Percentiles rank a stretch among this genome's conserved stretches.
These are phyloP conservation scores for Scolanthus callimorphus DNA, from an alignment of 92 coral and sea anemone genomes.

Conservation along the genomic window DNA sequence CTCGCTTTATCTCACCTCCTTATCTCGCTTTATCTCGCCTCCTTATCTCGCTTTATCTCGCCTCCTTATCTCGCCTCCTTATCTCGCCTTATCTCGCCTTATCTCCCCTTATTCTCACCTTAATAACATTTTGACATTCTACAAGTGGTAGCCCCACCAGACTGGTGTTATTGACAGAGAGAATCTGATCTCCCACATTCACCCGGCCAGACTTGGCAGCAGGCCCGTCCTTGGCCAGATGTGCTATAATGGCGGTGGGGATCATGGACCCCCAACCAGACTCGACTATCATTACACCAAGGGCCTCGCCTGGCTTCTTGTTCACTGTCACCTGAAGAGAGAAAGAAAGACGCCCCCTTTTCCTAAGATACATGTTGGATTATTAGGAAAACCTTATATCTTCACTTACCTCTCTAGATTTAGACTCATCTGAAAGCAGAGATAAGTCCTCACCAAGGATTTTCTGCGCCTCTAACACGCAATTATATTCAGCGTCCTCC, in stretches of 20 bases:
- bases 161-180: conserved; percentile 88
- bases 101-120: too few species aligned
- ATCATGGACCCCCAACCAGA: conserved; percentile 99
- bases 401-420: conserved; percentile 93
- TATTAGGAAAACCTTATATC: too few species aligned
- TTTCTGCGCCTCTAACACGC: conserved; percentile 95
- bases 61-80: too few species aligned
- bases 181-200: conserved; percentile 96
- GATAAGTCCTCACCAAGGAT: conserved; percentile 93
- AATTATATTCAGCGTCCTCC: conserved; percentile 94
- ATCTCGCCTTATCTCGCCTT: too few species aligned
- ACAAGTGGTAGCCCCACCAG: conserved; percentile 89
- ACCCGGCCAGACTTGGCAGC: conserved; percentile 94
- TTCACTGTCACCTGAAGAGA: conserved; percentile 69
- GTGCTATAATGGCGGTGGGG: conserved; percentile 92
- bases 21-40: too few species aligned
- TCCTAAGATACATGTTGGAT: too few species aligned
- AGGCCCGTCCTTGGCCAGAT: conserved; percentile 94
- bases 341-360: neutral
- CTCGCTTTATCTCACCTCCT: too few species aligned
- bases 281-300: conserved; percentile 95
- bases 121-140: conserved; percentile 89
- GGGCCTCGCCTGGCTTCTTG: conserved; percentile 85
- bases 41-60: too few species aligned
- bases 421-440: conserved; percentile 83